Evolutionary conservation across 1,140 invertebrate species (phyloP).

Genomic region (Rhopalosiphum padi): DNA sequence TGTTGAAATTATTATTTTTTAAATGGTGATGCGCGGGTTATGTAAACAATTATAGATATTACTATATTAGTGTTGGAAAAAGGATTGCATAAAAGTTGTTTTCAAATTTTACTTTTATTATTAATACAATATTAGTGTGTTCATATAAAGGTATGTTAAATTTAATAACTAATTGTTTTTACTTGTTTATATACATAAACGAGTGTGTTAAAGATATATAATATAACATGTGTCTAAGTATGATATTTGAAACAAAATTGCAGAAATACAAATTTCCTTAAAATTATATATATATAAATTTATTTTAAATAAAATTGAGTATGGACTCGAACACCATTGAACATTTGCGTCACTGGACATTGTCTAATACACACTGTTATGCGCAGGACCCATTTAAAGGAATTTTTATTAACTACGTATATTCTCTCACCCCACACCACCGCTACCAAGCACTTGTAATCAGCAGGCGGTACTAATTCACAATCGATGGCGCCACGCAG

Average conservation of each 20-base stretch:
- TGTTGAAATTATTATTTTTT: not conserved
- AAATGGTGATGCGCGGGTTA: not conserved
- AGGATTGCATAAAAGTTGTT: not conserved
- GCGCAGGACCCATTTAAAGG: not conserved
- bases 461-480: not conserved
- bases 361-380: not conserved
- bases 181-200: too few species aligned
- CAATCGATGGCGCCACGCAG: not conserved
- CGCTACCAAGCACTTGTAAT: not conserved
- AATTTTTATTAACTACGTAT: not conserved
- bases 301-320: not conserved
- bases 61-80: not conserved
- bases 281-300: not conserved
- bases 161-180: not conserved
- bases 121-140: too few species aligned
- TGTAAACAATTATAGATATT: not conserved
- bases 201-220: too few species aligned
- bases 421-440: not conserved
- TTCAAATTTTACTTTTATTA: too few species aligned
- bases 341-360: not conserved
- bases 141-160: not conserved
- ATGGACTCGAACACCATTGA: accelerated
- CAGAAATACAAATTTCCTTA: not conserved
- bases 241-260: not conserved
- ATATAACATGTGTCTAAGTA: too few species aligned